Conservation (phyloP, 2,888 invertebrate species). For the Zootermopsis nevadensis region DNA sequence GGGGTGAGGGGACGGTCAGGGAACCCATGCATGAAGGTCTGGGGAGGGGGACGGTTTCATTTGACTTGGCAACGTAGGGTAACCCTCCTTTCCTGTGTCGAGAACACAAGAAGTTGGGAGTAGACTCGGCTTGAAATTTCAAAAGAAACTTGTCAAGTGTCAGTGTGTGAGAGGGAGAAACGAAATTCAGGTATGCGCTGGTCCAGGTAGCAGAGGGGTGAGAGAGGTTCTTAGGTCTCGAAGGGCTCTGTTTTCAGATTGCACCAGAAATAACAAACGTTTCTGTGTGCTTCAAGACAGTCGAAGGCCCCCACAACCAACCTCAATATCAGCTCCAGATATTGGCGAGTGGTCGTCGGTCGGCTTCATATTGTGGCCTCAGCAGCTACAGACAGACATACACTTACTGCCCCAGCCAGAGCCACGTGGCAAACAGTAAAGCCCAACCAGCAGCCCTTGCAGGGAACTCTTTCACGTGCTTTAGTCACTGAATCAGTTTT, state of each 20-base stretch:
- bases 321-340: too few relatives aligned
- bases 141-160: slow-evolving; percentile 65
- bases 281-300: too few relatives aligned
- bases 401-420: too few relatives aligned
- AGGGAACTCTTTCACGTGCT: too few relatives aligned
- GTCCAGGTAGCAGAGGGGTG: slow-evolving; percentile 46
- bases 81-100: slow-evolving; percentile 6
- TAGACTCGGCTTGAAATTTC: slow-evolving; percentile 57
- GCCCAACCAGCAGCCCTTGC: too few relatives aligned
- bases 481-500: too few relatives aligned
- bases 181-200: slow-evolving; percentile 55
- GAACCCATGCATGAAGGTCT: background rate
- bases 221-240: background rate
- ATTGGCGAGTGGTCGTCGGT: too few relatives aligned
- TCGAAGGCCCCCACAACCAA: too few relatives aligned
- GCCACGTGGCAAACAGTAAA: too few relatives aligned
- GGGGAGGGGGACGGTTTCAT: background rate
- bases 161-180: slow-evolving; percentile 58
- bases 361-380: too few relatives aligned
- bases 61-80: slow-evolving; percentile 30
- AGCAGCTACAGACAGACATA: too few relatives aligned
- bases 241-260: background rate
- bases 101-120: slow-evolving; percentile 27
- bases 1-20: background rate
- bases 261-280: too few relatives aligned